phyloP scores from a whole-genome alignment of 2,888 invertebrate species.

The Monoplex corrugatus region DNA sequence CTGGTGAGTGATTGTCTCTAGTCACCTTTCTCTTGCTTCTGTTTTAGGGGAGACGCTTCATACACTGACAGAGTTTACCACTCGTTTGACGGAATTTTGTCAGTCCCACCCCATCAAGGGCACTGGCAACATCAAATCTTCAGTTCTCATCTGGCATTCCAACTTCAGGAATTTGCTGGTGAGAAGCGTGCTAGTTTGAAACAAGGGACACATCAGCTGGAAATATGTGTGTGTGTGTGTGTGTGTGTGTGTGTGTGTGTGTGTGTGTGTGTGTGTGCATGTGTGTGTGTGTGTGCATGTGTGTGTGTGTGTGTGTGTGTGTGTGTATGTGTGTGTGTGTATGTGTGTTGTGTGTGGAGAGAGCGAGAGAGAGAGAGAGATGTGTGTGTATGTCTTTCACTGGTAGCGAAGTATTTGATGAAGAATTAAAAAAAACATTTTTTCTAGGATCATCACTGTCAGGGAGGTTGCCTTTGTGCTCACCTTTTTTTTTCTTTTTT shows the following conservation, averaged over 20 bases:
- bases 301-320: not conserved
- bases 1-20: conserved; percentile 19
- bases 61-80: not conserved
- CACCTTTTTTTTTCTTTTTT: too few species aligned
- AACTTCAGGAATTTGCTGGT: conserved; percentile 35
- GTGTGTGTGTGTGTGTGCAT: not conserved
- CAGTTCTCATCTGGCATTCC: conserved; percentile 27
- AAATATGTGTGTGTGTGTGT: not conserved
- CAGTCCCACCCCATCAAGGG: conserved; percentile 13
- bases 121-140: conserved; percentile 29
- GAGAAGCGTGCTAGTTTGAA: not conserved
- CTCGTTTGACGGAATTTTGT: not conserved
- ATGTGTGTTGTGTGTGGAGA: not conserved
- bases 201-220: not conserved
- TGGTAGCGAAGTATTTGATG: too few species aligned
- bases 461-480: too few species aligned
- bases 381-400: not conserved
- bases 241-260: too few species aligned
- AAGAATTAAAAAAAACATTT: too few species aligned
- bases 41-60: conserved; percentile 1
- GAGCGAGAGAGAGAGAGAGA: too few species aligned
- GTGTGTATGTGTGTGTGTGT: too few species aligned
- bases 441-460: too few species aligned
- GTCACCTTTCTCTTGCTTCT: not conserved
- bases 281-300: not conserved